Conservation (phyloP, 2,888 invertebrate genomes). For the Ditylenchus weischeri region DNA sequence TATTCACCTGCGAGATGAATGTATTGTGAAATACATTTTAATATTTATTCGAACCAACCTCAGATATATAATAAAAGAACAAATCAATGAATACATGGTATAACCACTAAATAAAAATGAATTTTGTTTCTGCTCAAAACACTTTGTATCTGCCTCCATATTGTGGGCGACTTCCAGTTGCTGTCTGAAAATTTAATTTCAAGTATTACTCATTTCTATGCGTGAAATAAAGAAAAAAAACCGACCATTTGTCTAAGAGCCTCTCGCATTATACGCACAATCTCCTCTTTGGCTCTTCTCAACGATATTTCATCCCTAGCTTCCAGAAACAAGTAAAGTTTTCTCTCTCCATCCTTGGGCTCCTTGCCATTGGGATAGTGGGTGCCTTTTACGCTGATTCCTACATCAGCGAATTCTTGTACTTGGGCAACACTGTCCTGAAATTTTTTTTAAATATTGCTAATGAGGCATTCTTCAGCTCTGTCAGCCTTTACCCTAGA, state of each 20-base stretch:
- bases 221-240: neutral
- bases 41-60: too few species aligned
- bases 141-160: slow-evolving; percentile 35
- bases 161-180: slow-evolving; percentile 24
- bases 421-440: slow-evolving; percentile 94
- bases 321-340: slow-evolving; percentile 95
- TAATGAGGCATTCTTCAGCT: too few species aligned
- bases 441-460: slow-evolving; percentile 14
- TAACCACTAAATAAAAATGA: neutral
- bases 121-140: slow-evolving; percentile 11
- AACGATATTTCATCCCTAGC: slow-evolving; percentile 93
- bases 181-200: slow-evolving; percentile 30
- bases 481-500: slow-evolving; percentile 35
- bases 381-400: slow-evolving; percentile 95
- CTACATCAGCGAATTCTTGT: slow-evolving; percentile 97
- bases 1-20: too few species aligned
- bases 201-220: neutral
- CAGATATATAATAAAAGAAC: neutral
- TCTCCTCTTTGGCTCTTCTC: slow-evolving; percentile 91
- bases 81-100: neutral
- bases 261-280: slow-evolving; percentile 94
- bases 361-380: slow-evolving; percentile 83
- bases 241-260: slow-evolving; percentile 70
- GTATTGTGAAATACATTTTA: too few species aligned
- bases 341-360: slow-evolving; percentile 80